Percentiles rank a stretch among this genome's conserved stretches.
Conservation (phyloP, 2,113 vertebrate genomes). For the Rousettus leschenaultii region DNA sequence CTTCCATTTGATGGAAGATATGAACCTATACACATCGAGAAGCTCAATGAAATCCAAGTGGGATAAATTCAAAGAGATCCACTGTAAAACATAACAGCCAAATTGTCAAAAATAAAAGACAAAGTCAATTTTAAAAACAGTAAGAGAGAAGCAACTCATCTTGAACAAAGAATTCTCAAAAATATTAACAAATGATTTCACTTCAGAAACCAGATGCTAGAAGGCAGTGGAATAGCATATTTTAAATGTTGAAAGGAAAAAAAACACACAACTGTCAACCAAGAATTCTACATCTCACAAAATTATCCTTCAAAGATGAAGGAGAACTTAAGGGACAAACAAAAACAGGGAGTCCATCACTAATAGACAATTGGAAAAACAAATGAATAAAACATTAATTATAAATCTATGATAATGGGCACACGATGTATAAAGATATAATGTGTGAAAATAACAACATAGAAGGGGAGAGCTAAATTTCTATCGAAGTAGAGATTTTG, state of each 20-base stretch:
- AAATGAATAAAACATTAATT: neutral
- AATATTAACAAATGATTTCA: neutral
- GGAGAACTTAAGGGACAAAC: neutral
- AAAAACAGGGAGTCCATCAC: neutral
- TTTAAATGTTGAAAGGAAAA: neutral
- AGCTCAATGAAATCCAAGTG: neutral
- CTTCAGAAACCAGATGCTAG: neutral
- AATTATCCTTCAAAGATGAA: neutral
- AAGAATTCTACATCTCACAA: neutral
- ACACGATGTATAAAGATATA: neutral
- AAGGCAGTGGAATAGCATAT: neutral
- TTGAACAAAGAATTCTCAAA: neutral
- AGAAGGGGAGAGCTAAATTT: neutral
- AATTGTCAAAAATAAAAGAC: neutral
- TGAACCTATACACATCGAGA: neutral
- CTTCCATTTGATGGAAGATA: neutral
- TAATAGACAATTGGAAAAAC: neutral
- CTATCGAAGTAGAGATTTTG: neutral
- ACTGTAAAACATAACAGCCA: neutral
- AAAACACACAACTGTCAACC: neutral
- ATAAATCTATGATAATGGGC: neutral
- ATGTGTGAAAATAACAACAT: neutral
- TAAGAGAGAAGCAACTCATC: neutral
- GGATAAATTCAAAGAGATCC: neutral
- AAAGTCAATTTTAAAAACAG: neutral